These are phyloP conservation scores for Lithophane leautieri DNA, from an alignment of 2,888 invertebrate species.

Conservation along the genomic window DNA sequence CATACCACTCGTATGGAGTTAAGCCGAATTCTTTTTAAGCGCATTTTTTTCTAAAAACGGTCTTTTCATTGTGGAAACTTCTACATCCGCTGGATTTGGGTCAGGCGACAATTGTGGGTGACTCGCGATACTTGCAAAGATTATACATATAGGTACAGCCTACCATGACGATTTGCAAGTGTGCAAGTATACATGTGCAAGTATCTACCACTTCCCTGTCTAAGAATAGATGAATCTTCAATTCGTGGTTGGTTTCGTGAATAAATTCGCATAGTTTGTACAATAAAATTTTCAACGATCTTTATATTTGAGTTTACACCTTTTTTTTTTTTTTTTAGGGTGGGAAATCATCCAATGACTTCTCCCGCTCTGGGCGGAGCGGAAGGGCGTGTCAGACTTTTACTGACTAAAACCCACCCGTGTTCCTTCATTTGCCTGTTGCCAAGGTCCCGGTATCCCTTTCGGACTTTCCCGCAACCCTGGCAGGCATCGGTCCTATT, in stretches of 20 bases:
- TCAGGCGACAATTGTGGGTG: slow-evolving; percentile 84
- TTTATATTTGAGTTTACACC: too few species aligned
- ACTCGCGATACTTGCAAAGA: slow-evolving; percentile 38
- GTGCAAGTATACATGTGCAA: neutral
- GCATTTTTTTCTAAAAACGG: slow-evolving; percentile 72
- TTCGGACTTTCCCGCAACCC: too few species aligned
- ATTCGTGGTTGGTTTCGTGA: neutral
- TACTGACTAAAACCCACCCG: too few species aligned
- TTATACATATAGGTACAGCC: neutral
- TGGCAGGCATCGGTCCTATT: too few species aligned
- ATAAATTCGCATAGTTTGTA: neutral
- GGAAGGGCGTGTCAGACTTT: too few species aligned
- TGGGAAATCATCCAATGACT: too few species aligned
- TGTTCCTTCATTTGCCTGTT: too few species aligned
- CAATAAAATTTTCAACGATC: too few species aligned
- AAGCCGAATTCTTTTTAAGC: slow-evolving; percentile 83
- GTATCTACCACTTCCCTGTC: neutral
- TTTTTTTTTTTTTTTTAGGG: too few species aligned
- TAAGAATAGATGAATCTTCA: neutral
- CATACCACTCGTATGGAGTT: slow-evolving; percentile 75
- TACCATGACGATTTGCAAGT: slow-evolving; percentile 23
- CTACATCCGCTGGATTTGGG: slow-evolving; percentile 88
- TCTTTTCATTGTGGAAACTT: slow-evolving; percentile 74
- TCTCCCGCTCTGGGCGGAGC: too few species aligned
- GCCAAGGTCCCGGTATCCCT: too few species aligned